A percentile compares a stretch with the other conserved stretches of the same genome.
These are phyloP conservation scores for Beris chalybata DNA, from an alignment of 2,888 invertebrate genomes.

Conservation along the genomic window DNA sequence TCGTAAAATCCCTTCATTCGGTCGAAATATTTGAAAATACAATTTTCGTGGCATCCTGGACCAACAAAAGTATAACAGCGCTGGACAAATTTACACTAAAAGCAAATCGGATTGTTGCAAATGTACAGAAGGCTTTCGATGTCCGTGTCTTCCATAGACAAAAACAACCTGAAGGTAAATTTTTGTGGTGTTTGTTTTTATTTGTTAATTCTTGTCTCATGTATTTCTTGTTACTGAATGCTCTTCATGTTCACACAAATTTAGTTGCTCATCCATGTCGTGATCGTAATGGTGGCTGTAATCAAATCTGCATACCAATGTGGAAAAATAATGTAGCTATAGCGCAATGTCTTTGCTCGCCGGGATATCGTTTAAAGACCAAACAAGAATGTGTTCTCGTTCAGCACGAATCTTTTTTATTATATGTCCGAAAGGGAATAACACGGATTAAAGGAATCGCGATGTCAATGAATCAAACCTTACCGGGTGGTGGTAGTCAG, in stretches of 20 bases:
- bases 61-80: slow-evolving; percentile 64
- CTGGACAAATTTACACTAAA: slow-evolving; percentile 63
- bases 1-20: slow-evolving; percentile 61
- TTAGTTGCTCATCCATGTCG: slow-evolving; percentile 70
- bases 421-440: slow-evolving; percentile 68
- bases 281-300: slow-evolving; percentile 68
- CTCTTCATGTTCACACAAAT: slow-evolving; percentile 41
- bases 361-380: slow-evolving; percentile 67
- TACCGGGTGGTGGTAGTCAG: slow-evolving; percentile 43
- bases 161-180: slow-evolving; percentile 73
- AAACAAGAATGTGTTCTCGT: slow-evolving; percentile 64
- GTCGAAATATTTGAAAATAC: slow-evolving; percentile 74
- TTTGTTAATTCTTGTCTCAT: slow-evolving; percentile 7
- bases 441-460: slow-evolving; percentile 71
- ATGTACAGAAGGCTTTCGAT: slow-evolving; percentile 64
- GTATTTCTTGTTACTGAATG: background rate
- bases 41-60: slow-evolving; percentile 74
- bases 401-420: slow-evolving; percentile 65
- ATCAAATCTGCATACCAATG: slow-evolving; percentile 73
- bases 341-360: slow-evolving; percentile 71
- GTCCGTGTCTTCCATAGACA: slow-evolving; percentile 76
- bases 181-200: background rate
- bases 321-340: slow-evolving; percentile 61
- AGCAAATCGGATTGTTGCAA: slow-evolving; percentile 57
- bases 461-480: slow-evolving; percentile 44